These are phyloP conservation scores for Phoxinus dragarum DNA, from an alignment of 2,797 vertebrate genomes.

Conservation along the genomic window DNA sequence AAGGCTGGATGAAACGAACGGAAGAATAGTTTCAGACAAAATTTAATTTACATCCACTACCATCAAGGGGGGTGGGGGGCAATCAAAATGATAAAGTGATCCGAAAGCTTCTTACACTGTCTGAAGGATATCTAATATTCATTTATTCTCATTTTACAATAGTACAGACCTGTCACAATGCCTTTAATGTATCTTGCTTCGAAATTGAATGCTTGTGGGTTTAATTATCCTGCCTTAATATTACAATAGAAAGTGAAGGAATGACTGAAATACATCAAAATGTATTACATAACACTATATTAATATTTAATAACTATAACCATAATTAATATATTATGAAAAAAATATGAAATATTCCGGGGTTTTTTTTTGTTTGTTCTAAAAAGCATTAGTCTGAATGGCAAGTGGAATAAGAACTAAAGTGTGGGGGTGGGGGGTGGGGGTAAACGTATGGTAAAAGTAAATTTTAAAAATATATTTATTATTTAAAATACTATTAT, in stretches of 20 bases:
- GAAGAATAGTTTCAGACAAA: neutral
- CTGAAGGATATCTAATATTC: neutral
- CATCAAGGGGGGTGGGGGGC: neutral
- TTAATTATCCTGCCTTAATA: neutral
- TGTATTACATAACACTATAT: neutral
- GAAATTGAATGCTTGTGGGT: neutral
- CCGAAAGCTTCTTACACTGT: neutral
- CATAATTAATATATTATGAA: neutral
- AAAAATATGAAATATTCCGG: neutral
- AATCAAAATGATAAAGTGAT: neutral
- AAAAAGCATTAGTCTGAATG: neutral
- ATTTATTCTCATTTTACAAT: neutral
- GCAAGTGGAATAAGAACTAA: neutral
- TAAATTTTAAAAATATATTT: too few relatives aligned
- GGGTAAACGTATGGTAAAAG: too few relatives aligned
- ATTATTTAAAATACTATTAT: too few relatives aligned
- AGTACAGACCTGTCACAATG: neutral
- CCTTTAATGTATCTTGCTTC: neutral
- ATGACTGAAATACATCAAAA: neutral
- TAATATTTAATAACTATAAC: neutral
- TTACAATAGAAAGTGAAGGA: neutral
- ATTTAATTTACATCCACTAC: neutral
- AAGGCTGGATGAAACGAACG: slow-evolving; percentile 21
- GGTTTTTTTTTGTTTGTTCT: neutral
- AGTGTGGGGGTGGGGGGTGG: too few relatives aligned